Evolutionary conservation across 2,113 vertebrate species (phyloP), one percentile per base, ranked within the genome.

Genomic region (Lophius piscatorius): DNA sequence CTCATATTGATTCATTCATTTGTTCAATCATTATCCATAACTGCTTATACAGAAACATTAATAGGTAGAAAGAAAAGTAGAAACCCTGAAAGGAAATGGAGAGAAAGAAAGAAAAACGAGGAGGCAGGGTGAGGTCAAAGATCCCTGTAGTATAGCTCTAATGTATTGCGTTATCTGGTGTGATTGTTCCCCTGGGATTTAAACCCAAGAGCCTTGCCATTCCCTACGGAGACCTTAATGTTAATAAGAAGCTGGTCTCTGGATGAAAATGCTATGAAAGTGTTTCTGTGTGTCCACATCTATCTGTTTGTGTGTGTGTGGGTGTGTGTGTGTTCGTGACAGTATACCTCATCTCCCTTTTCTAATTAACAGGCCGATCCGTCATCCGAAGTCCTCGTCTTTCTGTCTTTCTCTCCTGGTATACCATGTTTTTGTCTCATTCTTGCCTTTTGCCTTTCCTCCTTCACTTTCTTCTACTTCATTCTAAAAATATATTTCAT

Each of bases 351-450:
- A 66, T 60, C 74, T 75, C 80, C 86, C 78, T 46, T 82, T 78
- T 83, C 81, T 88, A 87, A 91, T 89, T 90, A 88, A 87, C 75
- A 89, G 78, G 74, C 78, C 82, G 77, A 62, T 87, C 82, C 80
- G 67, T 79, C 78, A 84, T 88, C 77, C 73, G 40, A 61, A 45
- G 49, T 76, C 69, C 64, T 74, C 45, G 36, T 57, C 65, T 75
- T 54, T 52, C 77, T 50, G 52, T 44, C 31, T 57, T 23, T 69
- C 59, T 78, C 58, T 77, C 61, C 52, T 31, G 17, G 51, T 52
- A 41, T 63, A 49, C 64, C 67, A 65, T 66, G 54, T 29, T 12
- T 28, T 42, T 50, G 48, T 41, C 17, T 47, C 49, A 55, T 72
- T 55, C 55, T 41, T 26, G 28, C 45, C 29, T 34, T 26, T 31